phyloP scores from a whole-genome alignment of 2,888 invertebrate species.

The Silvanus unidentatus region DNA sequence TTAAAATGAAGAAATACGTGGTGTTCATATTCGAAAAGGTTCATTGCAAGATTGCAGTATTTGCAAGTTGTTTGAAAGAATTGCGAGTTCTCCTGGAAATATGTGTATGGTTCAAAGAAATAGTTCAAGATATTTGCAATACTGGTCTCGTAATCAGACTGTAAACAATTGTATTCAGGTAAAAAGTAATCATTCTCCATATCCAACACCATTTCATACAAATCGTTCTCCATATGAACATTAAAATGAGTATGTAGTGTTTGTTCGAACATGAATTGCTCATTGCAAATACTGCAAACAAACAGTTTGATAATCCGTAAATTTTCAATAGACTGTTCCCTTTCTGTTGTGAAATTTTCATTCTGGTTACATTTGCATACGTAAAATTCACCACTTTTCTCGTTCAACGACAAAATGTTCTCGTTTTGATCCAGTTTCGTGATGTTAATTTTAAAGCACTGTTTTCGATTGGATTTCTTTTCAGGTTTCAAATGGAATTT shows the following conservation, averaged over 20 bases:
- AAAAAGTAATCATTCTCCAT: constrained; percentile 2
- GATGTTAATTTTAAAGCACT: neutral
- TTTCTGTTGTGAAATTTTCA: neutral
- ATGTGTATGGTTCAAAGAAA: neutral
- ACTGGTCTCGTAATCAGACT: neutral
- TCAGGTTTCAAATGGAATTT: too few relatives aligned
- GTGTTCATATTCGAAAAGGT: too few relatives aligned
- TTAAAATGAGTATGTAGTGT: neutral
- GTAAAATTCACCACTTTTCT: neutral
- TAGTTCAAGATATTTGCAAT: neutral
- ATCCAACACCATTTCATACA: constrained; percentile 1
- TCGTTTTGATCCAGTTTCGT: neutral
- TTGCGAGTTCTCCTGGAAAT: too few relatives aligned
- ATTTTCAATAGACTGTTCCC: neutral
- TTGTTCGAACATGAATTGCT: neutral
- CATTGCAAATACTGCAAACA: constrained; percentile 1
- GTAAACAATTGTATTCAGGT: neutral
- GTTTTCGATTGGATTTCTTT: too few relatives aligned
- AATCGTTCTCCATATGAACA: neutral
- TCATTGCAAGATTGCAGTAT: too few relatives aligned
- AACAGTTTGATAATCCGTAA: neutral
- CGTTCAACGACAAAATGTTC: neutral
- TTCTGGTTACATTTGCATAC: neutral
- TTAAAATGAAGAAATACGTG: too few relatives aligned
- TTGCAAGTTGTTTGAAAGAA: too few relatives aligned